These are phyloP conservation scores for Astatoreochromis straeleni DNA, from an alignment of 2,113 vertebrate genomes.

Conservation along the genomic window DNA sequence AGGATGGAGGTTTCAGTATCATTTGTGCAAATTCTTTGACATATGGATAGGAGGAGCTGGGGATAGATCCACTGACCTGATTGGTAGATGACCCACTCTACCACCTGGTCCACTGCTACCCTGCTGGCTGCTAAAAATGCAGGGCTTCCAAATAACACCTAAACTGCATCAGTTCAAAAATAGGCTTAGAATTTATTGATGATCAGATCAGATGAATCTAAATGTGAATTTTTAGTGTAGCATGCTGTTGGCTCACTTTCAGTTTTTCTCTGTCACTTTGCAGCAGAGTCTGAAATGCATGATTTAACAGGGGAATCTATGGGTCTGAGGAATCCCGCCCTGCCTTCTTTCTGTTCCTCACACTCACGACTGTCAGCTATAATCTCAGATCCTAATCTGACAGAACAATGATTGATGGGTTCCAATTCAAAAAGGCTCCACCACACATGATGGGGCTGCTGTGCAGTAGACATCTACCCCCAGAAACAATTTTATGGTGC, in stretches of 20 bases:
- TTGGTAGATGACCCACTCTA: not conserved
- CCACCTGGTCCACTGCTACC: not conserved
- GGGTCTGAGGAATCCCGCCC: not conserved
- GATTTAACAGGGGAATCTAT: not conserved
- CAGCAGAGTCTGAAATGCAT: not conserved
- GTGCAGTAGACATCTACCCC: not conserved
- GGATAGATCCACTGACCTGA: not conserved
- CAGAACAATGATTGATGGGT: slow-evolving; percentile 55
- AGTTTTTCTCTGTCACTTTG: not conserved
- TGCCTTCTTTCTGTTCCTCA: not conserved
- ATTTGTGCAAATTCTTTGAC: not conserved
- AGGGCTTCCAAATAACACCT: not conserved
- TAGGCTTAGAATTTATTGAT: not conserved
- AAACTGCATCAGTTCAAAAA: not conserved
- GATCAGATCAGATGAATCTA: not conserved
- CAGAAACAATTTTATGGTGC: slow-evolving; percentile 57
- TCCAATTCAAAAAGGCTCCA: slow-evolving; percentile 22
- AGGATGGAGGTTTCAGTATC: not conserved
- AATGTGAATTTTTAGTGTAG: not conserved
- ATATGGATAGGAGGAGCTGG: not conserved
- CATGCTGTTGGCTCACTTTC: not conserved
- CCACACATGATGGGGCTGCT: slow-evolving; percentile 2
- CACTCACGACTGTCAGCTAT: slow-evolving; percentile 3
- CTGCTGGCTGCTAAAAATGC: not conserved
- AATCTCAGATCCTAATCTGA: slow-evolving; percentile 37